Evolutionary conservation across 2,888 invertebrate species (phyloP).

Genomic region (Deilephila elpenor): DNA sequence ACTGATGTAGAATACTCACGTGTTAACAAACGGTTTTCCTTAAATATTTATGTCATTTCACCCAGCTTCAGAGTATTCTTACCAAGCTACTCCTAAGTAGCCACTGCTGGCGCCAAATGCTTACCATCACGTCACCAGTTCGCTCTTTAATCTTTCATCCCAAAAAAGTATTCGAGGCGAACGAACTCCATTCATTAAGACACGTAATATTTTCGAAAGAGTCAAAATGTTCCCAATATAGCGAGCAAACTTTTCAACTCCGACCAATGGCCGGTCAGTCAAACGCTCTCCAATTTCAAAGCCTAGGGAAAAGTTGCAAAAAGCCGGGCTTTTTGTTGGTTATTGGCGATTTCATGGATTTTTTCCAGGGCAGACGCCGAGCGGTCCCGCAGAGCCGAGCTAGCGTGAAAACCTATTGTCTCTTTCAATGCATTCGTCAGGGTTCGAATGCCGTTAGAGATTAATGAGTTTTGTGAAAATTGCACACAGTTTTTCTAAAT

Average conservation of each 20-base stretch:
- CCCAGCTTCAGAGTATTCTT: no score
- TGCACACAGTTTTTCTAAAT: neutral
- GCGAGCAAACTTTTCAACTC: slow-evolving; percentile 6
- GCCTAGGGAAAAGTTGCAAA: slow-evolving; percentile 15
- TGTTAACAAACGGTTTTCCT: no score
- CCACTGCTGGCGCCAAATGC: no score
- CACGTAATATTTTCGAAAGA: neutral
- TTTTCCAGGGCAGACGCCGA: neutral
- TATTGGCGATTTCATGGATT: slow-evolving; percentile 19
- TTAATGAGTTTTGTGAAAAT: slow-evolving; percentile 7
- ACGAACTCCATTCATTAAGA: slow-evolving; percentile 10
- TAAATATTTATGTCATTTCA: no score
- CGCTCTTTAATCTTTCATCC: no score
- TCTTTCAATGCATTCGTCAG: slow-evolving; percentile 9
- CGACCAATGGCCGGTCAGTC: slow-evolving; percentile 16
- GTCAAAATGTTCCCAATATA: slow-evolving; percentile 15
- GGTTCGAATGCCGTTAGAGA: slow-evolving; percentile 15
- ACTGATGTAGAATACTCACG: no score
- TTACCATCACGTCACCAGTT: no score
- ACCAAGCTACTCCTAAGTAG: no score
- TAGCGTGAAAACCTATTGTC: slow-evolving; percentile 21
- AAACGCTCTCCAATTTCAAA: slow-evolving; percentile 23
- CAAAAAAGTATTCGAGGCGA: neutral
- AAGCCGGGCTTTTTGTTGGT: slow-evolving; percentile 1
- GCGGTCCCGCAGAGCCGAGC: neutral